Conservation (phyloP, 1,140 invertebrate species). For the Brachionus rotundiformis region DNA sequence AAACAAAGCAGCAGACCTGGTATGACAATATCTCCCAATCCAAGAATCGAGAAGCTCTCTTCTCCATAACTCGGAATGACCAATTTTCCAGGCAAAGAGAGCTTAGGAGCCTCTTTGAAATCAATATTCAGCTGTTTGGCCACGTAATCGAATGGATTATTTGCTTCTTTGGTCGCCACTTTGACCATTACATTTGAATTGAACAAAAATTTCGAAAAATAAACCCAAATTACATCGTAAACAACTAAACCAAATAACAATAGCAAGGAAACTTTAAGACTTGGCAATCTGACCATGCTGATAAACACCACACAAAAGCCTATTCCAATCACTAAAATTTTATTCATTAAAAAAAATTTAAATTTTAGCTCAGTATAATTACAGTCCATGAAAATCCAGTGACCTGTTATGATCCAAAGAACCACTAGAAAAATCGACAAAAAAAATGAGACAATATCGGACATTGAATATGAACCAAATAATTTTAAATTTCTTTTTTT, state of each 20-base stretch:
- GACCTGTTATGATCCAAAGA: conserved; percentile 92
- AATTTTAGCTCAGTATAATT: conserved; percentile 53
- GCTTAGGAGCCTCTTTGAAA: conserved; percentile 86
- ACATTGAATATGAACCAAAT: conserved; percentile 79
- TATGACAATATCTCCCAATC: conserved; percentile 93
- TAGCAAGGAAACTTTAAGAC: conserved; percentile 91
- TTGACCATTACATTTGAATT: conserved; percentile 98
- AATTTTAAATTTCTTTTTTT: conserved; percentile 40
- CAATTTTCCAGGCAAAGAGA: conserved; percentile 91
- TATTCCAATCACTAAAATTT: conserved; percentile 82
- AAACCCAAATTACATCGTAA: conserved; percentile 96
- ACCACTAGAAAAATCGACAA: conserved; percentile 88
- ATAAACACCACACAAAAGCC: conserved; percentile 95
- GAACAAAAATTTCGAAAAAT: conserved; percentile 96
- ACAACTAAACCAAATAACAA: conserved; percentile 88
- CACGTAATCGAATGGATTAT: conserved; percentile 80
- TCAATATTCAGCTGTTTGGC: conserved; percentile 83
- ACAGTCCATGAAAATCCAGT: conserved; percentile 97
- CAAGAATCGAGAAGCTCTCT: conserved; percentile 94
- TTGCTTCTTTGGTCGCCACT: conserved; percentile 83
- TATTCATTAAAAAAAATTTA: conserved; percentile 52
- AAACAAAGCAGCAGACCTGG: conserved; percentile 93
- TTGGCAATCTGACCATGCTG: conserved; percentile 88
- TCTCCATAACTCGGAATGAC: conserved; percentile 83
- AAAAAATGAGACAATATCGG: conserved; percentile 87